Evolutionary conservation across 1,140 invertebrate species (phyloP).

Genomic region (Drosophila saltans): DNA sequence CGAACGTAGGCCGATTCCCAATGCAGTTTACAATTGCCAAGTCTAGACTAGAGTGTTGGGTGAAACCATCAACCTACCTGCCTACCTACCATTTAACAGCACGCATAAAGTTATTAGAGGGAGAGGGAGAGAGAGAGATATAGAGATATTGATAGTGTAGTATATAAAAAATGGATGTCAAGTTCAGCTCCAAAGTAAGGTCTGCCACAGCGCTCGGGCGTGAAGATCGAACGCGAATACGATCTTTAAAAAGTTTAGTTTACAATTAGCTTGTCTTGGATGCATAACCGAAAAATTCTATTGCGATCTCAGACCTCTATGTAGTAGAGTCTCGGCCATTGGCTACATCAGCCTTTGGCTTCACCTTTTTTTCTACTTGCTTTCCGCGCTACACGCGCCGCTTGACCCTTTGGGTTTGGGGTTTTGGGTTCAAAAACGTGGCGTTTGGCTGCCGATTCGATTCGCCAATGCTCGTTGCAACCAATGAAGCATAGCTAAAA

Average conservation of each 20-base stretch:
- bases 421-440: conserved; percentile 73
- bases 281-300: neutral
- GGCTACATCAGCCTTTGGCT: conserved; percentile 45
- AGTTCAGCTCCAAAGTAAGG: conserved; percentile 68
- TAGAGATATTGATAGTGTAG: neutral
- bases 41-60: conserved; percentile 32
- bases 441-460: conserved; percentile 55
- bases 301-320: conserved; percentile 30
- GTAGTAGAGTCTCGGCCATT: conserved; percentile 17
- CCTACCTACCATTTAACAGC: conserved; percentile 55
- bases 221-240: conserved; percentile 69
- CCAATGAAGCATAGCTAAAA: conserved; percentile 36
- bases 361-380: conserved; percentile 60
- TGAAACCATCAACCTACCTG: conserved; percentile 11
- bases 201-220: conserved; percentile 63
- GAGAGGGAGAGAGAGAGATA: conserved; percentile 3
- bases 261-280: conserved; percentile 11
- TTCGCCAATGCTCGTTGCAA: conserved; percentile 45
- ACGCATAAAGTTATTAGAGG: conserved; percentile 42
- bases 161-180: conserved; percentile 64
- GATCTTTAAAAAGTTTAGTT: conserved; percentile 28
- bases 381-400: conserved; percentile 67
- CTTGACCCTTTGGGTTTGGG: conserved; percentile 68
- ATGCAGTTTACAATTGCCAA: conserved; percentile 67
- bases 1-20: conserved; percentile 65